Base-by-base conservation (phyloP, 2,888 invertebrate species). In the Trachelus stipa region DNA sequence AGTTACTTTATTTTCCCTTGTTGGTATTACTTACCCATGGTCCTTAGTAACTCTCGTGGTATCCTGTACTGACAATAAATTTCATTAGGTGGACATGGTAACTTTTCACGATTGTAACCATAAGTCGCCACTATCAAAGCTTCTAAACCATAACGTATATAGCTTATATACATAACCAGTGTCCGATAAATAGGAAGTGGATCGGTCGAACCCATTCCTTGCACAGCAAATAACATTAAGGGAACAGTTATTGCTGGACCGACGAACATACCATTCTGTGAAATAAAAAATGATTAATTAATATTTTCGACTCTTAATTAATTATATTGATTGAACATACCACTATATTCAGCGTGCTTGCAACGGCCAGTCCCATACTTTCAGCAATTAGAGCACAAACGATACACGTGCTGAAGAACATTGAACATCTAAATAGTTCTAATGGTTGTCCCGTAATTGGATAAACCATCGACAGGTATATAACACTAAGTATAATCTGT, bases 231-330 rank as follows among this genome's bases (percentile, higher is more conserved):
- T 78, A 98, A 91, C 94, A 98, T 96, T 15, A 98, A 92, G 0
- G 98, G 98, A 9, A 98, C 98, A 76, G 96, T 94, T 79, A 96
- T 89, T 0, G 97, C 96, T 30, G 98, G 98, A 0, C 98, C 98
- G 85, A 98, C 92, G 91, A 98, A 98, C 91, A 98, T 96, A 37
- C 96, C 95, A 88, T 97, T 97, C 97, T 97, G 92, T 23, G 82
- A 85, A 79, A 74, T 11, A 85, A 81, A 78, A 82, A 80, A 74
- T 73, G 69, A 74, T 40, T 78, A 69, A 74, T 56, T 34, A 30
- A 11, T 35, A 74, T 73, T 37, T 34, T 78, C 23, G 1, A 4
- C 73, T n/a, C n/a, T 3, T 68, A 56, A 74, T 74, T 76, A 34
- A 35, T 77, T 40, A 1, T 11, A 76, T 35, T 35, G 0, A 35